Evolutionary conservation across 2,113 vertebrate species (phyloP).

Genomic region (Hymenochirus boettgeri): DNA sequence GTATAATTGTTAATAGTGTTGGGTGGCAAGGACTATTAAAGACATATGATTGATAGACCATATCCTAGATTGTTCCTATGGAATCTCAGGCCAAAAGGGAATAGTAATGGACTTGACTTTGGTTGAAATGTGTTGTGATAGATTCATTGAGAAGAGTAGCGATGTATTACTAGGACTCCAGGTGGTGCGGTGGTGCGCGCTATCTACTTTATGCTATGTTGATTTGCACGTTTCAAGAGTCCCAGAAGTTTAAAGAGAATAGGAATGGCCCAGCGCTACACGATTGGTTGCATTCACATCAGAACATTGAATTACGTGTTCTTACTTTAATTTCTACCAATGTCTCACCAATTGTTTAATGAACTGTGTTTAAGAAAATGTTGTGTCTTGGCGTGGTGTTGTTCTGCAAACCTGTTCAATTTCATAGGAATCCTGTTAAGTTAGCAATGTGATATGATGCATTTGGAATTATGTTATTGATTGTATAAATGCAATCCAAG

Average conservation of each 20-base stretch:
- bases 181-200: slow-evolving; percentile 98
- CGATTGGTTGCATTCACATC: slow-evolving; percentile 94
- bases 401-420: too few species aligned
- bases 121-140: slow-evolving; percentile 19
- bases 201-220: slow-evolving; percentile 99
- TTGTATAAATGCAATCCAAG: too few species aligned
- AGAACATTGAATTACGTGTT: slow-evolving; percentile 82
- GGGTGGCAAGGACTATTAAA: too few species aligned
- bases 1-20: too few species aligned
- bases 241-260: slow-evolving; percentile 99
- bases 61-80: too few species aligned
- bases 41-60: too few species aligned
- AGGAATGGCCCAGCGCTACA: slow-evolving; percentile 94
- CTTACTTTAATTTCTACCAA: slow-evolving; percentile 30
- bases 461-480: too few species aligned
- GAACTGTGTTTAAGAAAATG: too few species aligned
- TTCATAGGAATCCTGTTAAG: too few species aligned
- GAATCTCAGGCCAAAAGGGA: not conserved
- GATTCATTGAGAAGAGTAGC: slow-evolving; percentile 55
- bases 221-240: slow-evolving; percentile 98
- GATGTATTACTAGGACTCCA: slow-evolving; percentile 66
- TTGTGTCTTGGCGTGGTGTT: too few species aligned
- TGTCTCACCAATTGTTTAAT: slow-evolving; percentile 25
- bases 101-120: slow-evolving; percentile 1
- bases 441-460: too few species aligned